These are phyloP conservation scores for Sebastes elongatus DNA, from an alignment of 2,797 vertebrate genomes.

Conservation along the genomic window DNA sequence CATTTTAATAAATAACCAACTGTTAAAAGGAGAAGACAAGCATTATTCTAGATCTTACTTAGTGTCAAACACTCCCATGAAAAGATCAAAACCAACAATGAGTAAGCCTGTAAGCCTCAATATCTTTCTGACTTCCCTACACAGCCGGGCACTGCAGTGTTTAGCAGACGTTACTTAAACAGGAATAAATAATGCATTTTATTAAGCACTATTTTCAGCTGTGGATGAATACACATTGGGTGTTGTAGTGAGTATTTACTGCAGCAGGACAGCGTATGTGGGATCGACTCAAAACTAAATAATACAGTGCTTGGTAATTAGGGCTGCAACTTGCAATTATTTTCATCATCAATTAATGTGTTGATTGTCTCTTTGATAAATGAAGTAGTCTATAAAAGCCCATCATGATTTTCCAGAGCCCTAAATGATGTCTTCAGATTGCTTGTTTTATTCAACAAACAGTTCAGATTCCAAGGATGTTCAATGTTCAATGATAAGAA, in stretches of 20 bases:
- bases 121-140: neutral
- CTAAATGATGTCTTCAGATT: neutral
- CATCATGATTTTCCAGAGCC: no score
- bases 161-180: neutral
- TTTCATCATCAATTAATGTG: neutral
- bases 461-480: neutral
- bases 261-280: neutral
- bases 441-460: no score
- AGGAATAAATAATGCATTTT: no score
- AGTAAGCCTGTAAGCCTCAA: no score
- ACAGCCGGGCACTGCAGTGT: neutral
- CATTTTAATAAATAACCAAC: neutral
- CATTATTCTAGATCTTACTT: neutral
- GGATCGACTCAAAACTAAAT: neutral
- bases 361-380: neutral
- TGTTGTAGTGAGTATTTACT: neutral
- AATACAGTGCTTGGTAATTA: neutral
- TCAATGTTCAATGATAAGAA: neutral
- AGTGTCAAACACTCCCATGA: neutral
- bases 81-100: no score
- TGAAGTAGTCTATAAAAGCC: neutral
- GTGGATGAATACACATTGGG: neutral
- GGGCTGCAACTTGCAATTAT: neutral
- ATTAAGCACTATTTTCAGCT: neutral
- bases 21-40: neutral